phyloP scores from a whole-genome alignment of 2,888 invertebrate species.

The Xestia ashworthii region DNA sequence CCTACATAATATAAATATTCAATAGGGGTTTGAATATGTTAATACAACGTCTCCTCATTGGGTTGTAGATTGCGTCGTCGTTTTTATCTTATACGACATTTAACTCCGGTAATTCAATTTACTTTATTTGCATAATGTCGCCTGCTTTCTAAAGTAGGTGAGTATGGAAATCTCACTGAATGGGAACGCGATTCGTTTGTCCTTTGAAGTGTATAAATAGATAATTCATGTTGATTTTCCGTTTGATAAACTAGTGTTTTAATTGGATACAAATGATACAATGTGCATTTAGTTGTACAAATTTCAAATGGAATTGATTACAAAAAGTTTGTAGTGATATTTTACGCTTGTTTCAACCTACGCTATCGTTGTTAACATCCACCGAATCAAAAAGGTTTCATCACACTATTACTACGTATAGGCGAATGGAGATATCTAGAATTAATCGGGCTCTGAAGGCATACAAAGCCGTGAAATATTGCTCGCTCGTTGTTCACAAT shows the following conservation, averaged over 20 bases:
- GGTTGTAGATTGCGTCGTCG: slow-evolving; percentile 90
- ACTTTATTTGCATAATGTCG: slow-evolving; percentile 90
- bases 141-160: slow-evolving; percentile 87
- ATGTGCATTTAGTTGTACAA: slow-evolving; percentile 46
- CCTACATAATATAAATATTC: slow-evolving; percentile 88
- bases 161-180: slow-evolving; percentile 84
- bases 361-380: slow-evolving; percentile 80
- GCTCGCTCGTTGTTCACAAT: slow-evolving; percentile 89
- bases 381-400: slow-evolving; percentile 87
- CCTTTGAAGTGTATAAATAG: slow-evolving; percentile 69
- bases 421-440: slow-evolving; percentile 90
- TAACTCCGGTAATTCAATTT: slow-evolving; percentile 91
- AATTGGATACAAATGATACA: slow-evolving; percentile 53
- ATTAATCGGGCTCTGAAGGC: slow-evolving; percentile 89
- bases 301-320: slow-evolving; percentile 52
- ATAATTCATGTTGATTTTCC: slow-evolving; percentile 63
- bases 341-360: slow-evolving; percentile 75
- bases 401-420: slow-evolving; percentile 86
- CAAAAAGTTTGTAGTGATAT: slow-evolving; percentile 66
- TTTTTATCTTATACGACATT: slow-evolving; percentile 91
- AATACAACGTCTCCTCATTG: slow-evolving; percentile 89
- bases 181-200: slow-evolving; percentile 68
- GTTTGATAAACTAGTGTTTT: slow-evolving; percentile 55
- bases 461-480: slow-evolving; percentile 90
- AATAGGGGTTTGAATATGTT: slow-evolving; percentile 90